Conservation (phyloP, 2,888 invertebrate genomes). For the Caenorhabditis sp. region DNA sequence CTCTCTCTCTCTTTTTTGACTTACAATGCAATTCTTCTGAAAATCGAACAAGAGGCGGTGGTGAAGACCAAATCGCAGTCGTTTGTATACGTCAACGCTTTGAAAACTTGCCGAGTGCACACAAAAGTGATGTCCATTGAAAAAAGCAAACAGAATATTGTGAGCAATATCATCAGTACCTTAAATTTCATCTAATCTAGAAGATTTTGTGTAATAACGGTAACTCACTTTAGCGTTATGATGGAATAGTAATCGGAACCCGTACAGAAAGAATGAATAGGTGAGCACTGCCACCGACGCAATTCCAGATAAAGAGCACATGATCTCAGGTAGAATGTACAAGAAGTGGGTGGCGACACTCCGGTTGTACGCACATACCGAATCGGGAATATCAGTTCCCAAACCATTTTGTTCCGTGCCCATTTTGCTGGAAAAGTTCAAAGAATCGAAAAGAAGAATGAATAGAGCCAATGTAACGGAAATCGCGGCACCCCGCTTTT, state of each 20-base stretch:
- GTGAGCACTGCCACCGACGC: conserved; percentile 17
- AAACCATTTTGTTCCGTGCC: conserved; percentile 5
- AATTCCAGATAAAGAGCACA: conserved; percentile 40
- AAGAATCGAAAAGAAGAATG: background rate
- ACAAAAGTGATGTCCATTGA: conserved; percentile 38
- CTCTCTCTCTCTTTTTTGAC: background rate
- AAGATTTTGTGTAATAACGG: too few species aligned
- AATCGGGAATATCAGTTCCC: conserved; percentile 12
- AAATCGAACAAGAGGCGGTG: conserved; percentile 24
- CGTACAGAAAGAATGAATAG: conserved; percentile 46
- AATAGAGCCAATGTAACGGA: background rate
- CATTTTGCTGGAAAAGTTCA: background rate
- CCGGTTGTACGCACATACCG: conserved; percentile 32
- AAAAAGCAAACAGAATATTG: conserved; percentile 38
- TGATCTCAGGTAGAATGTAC: conserved; percentile 40
- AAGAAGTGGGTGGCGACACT: conserved; percentile 40
- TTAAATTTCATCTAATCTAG: too few species aligned
- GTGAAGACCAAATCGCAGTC: conserved; percentile 48
- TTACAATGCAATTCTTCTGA: conserved; percentile 47
- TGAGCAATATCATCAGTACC: conserved; percentile 49
- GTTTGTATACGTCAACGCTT: conserved; percentile 26
- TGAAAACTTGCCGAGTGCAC: conserved; percentile 28
- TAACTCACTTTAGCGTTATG: conserved; percentile 43
- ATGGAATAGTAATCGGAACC: conserved; percentile 44
- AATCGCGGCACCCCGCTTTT: background rate